Percentiles rank a stretch among this genome's conserved stretches.
Evolutionary conservation across 2,113 vertebrate genomes (phyloP).

Genomic region (Uropsilus gracilis): DNA sequence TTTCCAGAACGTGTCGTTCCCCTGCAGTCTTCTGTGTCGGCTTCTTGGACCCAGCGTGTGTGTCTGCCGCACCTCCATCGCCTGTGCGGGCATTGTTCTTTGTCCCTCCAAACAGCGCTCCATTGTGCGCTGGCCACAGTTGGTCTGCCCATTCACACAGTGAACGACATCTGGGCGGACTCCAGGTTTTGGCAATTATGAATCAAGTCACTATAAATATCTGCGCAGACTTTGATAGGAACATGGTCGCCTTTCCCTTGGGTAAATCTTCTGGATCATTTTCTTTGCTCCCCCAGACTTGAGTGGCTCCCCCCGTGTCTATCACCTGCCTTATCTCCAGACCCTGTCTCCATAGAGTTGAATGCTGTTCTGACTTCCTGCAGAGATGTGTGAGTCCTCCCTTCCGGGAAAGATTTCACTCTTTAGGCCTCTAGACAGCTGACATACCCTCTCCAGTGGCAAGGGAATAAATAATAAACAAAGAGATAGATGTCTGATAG

Average conservation of each 20-base stretch:
- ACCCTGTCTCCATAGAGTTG: background rate
- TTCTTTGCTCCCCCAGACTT: background rate
- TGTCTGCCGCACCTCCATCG: no score
- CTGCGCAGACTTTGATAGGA: background rate
- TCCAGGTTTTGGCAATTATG: background rate
- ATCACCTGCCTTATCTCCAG: background rate
- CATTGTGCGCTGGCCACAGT: background rate
- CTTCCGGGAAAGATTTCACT: background rate
- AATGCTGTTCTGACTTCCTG: background rate
- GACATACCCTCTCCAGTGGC: background rate
- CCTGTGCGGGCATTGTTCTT: background rate
- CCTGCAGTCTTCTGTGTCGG: background rate
- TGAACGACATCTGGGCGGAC: background rate
- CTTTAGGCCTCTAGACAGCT: background rate
- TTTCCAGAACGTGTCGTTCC: no score
- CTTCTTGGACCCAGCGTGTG: background rate
- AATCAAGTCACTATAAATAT: slow-evolving; percentile 26
- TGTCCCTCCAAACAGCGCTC: background rate
- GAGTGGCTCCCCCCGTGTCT: background rate
- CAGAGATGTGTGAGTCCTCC: background rate
- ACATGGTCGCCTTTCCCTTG: background rate
- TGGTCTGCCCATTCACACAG: background rate
- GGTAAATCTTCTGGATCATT: background rate
- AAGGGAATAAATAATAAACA: background rate
- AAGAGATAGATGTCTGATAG: background rate